Evolutionary conservation across 2,888 invertebrate genomes (phyloP).

Genomic region (Gortyna flavago): DNA sequence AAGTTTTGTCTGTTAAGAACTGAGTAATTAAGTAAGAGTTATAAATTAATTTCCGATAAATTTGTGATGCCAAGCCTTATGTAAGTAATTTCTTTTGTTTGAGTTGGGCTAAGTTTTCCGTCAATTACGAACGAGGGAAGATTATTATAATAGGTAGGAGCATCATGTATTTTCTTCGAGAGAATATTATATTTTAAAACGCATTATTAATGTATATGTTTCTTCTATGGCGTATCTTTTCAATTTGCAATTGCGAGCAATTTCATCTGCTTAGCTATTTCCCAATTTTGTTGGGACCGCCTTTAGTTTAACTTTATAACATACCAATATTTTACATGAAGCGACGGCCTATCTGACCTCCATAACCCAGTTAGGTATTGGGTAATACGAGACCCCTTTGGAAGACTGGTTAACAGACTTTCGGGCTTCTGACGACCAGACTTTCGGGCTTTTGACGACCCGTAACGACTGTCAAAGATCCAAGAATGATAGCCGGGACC

Average conservation of each 20-base stretch:
- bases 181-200: neutral
- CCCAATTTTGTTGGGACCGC: neutral
- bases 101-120: slow-evolving; percentile 26
- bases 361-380: neutral
- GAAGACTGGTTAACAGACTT: neutral
- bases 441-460: neutral
- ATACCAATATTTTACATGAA: neutral
- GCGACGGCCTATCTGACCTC: neutral
- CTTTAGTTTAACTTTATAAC: neutral
- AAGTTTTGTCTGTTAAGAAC: slow-evolving; percentile 54
- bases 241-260: neutral
- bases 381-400: neutral
- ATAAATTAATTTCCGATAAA: slow-evolving; percentile 67
- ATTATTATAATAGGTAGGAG: neutral
- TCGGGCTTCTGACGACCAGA: neutral
- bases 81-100: slow-evolving; percentile 52
- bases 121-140: slow-evolving; percentile 16
- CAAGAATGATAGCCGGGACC: neutral
- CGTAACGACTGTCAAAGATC: neutral
- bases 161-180: neutral
- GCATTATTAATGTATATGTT: neutral
- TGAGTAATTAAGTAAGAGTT: slow-evolving; percentile 56
- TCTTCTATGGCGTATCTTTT: neutral
- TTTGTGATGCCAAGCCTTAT: slow-evolving; percentile 32
- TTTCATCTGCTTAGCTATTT: neutral